phyloP scores from a whole-genome alignment of 1,140 invertebrate genomes.

The Ephestia elutella region DNA sequence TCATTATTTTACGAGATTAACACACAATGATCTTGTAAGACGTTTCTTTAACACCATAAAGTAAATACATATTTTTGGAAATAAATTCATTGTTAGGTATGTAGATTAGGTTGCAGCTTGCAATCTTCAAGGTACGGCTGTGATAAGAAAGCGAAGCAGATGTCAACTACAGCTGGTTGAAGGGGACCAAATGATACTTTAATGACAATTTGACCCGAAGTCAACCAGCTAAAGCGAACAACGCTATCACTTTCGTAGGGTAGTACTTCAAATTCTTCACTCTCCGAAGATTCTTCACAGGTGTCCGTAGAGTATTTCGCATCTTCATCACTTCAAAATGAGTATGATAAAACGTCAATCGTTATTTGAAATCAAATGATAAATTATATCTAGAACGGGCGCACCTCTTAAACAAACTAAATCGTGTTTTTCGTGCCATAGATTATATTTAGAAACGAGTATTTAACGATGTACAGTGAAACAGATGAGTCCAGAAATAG shows the following conservation, averaged over 20 bases:
- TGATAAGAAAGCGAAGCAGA: constrained; percentile 73
- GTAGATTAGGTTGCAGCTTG: neutral
- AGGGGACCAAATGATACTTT: constrained; percentile 94
- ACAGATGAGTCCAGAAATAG: constrained; percentile 67
- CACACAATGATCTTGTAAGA: no score
- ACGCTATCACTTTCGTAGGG: constrained; percentile 61
- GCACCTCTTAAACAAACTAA: neutral
- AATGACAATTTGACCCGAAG: constrained; percentile 94
- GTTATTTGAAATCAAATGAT: neutral
- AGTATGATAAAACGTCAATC: neutral
- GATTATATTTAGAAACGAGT: constrained; percentile 59
- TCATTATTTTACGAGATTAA: no score
- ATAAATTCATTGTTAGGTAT: neutral
- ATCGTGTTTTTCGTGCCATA: constrained; percentile 1
- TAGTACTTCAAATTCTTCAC: neutral
- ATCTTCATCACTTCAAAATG: neutral
- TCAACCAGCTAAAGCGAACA: constrained; percentile 95
- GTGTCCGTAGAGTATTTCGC: neutral
- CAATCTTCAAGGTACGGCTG: neutral
- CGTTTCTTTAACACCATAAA: no score
- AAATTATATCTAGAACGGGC: neutral
- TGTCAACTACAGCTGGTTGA: constrained; percentile 98
- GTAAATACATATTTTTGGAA: no score
- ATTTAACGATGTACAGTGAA: constrained; percentile 62
- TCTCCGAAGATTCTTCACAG: neutral